Evolutionary conservation across 2,888 invertebrate genomes (phyloP), one percentile per base, ranked within the genome.

Genomic region (Rhogogaster chlorosoma): DNA sequence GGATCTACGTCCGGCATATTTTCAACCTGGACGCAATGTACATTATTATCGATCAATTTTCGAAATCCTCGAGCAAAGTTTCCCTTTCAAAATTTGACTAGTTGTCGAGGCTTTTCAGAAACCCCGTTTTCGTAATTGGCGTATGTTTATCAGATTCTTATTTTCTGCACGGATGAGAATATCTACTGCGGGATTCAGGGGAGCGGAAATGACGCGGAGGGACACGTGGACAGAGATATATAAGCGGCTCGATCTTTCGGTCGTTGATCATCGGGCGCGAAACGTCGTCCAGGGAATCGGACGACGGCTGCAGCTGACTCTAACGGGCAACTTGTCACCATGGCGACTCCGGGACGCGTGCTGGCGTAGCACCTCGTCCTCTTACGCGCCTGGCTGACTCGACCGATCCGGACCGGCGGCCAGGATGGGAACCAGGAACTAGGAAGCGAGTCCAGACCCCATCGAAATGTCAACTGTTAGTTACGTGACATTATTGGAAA

Each of bases 1-100:
- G 61, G 61, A 61, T 10, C 26, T 26, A 61, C 26, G 26, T 61
- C 61, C 86, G 88, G 86, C 88, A 88, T 88, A 89, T 88, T 89
- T 88, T 87, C 87, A 84, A 73, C 83, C 87, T 86, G 85, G 85
- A 86, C 6, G 18, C 12, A 32, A 22, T 1, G 7, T 22, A 26
- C 10, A 26, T 0, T 32, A 32, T 5, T 32, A 67, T 67, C 67
- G 67, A 67, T 32, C 18, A 32, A 15, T 32, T 32, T 67, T 32
- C 15, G 12, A 0, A 67, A 67, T 4, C 15, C 15, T 15, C 6
- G 18, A 32, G 32, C 15, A 12, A 32, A 67, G 18, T 32, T 67
- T 29, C 6, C 32, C 0, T 0, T 26, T 3, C 1, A 18, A 7
- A 67, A 67, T 18, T 67, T 29, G 32, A 18, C 10, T 10, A 12